Percentiles rank a stretch among this genome's conserved stretches.
phyloP scores from a whole-genome alignment of 2,888 invertebrate species.

The Pyrocoelia pectoralis region DNA sequence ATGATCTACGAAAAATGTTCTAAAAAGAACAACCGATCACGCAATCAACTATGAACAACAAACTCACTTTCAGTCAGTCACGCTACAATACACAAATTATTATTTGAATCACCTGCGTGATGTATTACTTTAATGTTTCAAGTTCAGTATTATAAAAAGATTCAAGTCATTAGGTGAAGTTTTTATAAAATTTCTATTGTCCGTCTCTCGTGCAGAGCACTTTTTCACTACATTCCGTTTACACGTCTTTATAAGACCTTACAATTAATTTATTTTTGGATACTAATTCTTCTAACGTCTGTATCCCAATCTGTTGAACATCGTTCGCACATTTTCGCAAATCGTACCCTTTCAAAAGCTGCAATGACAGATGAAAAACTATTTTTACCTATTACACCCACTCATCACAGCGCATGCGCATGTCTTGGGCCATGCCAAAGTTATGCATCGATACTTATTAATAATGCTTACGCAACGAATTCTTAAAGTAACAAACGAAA shows the following conservation, averaged over 20 bases:
- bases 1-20: background rate
- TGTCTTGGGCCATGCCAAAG: no score
- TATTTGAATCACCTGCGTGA: constrained; percentile 7
- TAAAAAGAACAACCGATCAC: constrained; percentile 32
- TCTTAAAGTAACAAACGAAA: no score
- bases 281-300: background rate
- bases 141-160: constrained; percentile 8
- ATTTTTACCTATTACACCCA: no score
- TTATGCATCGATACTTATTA: no score
- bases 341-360: no score
- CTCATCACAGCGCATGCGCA: no score
- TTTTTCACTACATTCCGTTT: background rate
- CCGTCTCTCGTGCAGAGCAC: background rate
- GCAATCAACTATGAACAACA: constrained; percentile 2
- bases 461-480: no score
- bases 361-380: no score
- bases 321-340: no score
- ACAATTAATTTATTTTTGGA: background rate
- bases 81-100: constrained; percentile 11
- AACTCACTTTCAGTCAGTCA: constrained; percentile 15
- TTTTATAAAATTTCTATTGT: constrained; percentile 1
- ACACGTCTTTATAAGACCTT: no score
- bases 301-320: no score
- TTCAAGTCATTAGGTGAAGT: constrained; percentile 9
- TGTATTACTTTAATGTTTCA: constrained; percentile 7